A percentile compares a stretch with the other conserved stretches of the same genome.
Evolutionary conservation across 1,140 invertebrate species (phyloP).

Genomic region (Paraescarpia echinospica): DNA sequence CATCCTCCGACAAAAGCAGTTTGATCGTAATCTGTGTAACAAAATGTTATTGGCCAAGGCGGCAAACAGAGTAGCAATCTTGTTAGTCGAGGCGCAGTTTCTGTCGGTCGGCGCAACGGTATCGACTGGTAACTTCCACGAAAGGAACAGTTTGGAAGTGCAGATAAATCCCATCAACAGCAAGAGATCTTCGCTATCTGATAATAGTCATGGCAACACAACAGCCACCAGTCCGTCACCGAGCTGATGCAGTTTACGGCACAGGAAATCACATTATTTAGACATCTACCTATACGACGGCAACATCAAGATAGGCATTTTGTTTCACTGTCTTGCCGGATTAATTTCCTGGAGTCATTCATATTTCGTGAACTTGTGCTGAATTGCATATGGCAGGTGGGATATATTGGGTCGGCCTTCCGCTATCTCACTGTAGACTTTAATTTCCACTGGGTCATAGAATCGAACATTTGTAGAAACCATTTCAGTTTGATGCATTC

Average conservation of each 20-base stretch:
- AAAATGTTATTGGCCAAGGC: neutral
- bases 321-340: neutral
- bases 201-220: neutral
- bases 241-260: neutral
- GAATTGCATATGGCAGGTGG: neutral
- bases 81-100: neutral
- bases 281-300: neutral
- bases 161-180: neutral
- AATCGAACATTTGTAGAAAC: neutral
- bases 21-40: neutral
- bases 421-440: neutral
- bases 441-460: neutral
- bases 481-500: neutral
- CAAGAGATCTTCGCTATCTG: neutral
- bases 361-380: neutral
- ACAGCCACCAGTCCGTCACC: neutral
- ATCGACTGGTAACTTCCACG: neutral
- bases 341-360: neutral
- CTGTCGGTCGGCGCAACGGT: neutral
- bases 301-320: neutral
- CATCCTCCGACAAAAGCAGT: neutral
- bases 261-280: conserved; percentile 1
- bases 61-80: neutral
- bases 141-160: neutral
- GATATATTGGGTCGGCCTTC: neutral